Evolutionary conservation across 2,113 vertebrate genomes (phyloP).

Genomic region (Morone saxatilis): DNA sequence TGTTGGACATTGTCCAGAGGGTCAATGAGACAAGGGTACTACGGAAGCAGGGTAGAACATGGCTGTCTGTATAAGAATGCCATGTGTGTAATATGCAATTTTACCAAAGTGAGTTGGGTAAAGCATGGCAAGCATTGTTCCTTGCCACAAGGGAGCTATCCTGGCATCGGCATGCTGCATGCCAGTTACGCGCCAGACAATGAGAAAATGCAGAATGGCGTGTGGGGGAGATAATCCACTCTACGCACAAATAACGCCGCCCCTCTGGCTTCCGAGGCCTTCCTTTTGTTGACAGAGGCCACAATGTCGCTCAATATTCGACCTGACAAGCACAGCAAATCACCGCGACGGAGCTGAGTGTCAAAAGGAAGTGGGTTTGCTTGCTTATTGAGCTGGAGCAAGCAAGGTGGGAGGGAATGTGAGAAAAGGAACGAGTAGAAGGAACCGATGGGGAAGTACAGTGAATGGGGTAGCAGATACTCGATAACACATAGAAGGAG

Average conservation of each 20-base stretch:
- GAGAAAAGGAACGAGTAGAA: conserved; percentile 3
- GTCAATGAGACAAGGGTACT: conserved; percentile 20
- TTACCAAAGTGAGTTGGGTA: conserved; percentile 39
- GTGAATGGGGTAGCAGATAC: neutral
- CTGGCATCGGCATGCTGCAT: conserved; percentile 59
- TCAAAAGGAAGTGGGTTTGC: conserved; percentile 74
- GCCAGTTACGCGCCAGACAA: conserved; percentile 69
- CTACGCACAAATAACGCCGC: conserved; percentile 59
- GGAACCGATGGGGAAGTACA: neutral
- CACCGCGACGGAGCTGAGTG: conserved; percentile 65
- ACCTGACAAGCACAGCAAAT: conserved; percentile 81
- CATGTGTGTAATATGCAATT: conserved; percentile 26
- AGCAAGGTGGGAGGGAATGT: conserved; percentile 45
- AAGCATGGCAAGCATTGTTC: conserved; percentile 41
- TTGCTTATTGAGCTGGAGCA: conserved; percentile 74
- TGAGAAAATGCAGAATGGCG: conserved; percentile 61
- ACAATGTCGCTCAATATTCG: conserved; percentile 75
- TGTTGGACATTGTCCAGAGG: conserved; percentile 59
- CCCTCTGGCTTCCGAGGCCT: conserved; percentile 71
- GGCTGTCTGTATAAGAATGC: conserved; percentile 9
- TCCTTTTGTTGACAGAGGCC: conserved; percentile 75
- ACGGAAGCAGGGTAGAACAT: neutral
- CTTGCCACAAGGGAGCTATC: conserved; percentile 53
- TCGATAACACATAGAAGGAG: neutral
- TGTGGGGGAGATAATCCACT: conserved; percentile 73